phyloP scores from a whole-genome alignment of 2,113 vertebrate species.

The Cololabis saira region DNA sequence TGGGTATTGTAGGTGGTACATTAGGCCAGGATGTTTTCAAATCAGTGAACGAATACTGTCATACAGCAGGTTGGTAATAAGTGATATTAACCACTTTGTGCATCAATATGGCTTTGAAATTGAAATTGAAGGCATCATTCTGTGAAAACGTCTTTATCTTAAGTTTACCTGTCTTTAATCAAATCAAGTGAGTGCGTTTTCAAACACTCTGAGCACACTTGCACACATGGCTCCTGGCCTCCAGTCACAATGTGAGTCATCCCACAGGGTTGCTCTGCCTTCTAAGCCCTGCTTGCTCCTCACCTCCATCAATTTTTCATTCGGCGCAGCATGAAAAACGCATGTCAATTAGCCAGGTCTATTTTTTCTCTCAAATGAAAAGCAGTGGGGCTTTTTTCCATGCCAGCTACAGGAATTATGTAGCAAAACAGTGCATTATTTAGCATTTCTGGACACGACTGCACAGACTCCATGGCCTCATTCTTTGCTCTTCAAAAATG shows the following conservation, averaged over 20 bases:
- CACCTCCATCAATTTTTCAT: slow-evolving; percentile 75
- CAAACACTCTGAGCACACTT: slow-evolving; percentile 10
- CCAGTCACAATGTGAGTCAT: slow-evolving; percentile 44
- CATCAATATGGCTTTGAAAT: too few species aligned
- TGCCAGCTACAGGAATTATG: slow-evolving; percentile 36
- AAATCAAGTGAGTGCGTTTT: slow-evolving; percentile 4
- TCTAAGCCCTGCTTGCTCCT: slow-evolving; percentile 41
- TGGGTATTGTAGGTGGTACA: too few species aligned
- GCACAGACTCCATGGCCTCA: slow-evolving; percentile 33
- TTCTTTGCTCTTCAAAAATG: slow-evolving; percentile 16
- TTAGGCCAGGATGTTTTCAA: too few species aligned
- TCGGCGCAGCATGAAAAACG: slow-evolving; percentile 72
- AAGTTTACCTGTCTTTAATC: background rate
- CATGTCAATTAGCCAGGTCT: slow-evolving; percentile 76
- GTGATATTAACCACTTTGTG: too few species aligned
- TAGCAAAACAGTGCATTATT: slow-evolving; percentile 69
- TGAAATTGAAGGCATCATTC: too few species aligned
- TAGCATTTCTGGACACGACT: slow-evolving; percentile 56
- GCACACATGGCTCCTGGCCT: slow-evolving; percentile 3
- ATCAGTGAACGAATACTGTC: too few species aligned
- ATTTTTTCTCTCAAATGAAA: slow-evolving; percentile 56
- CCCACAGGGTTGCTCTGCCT: slow-evolving; percentile 35
- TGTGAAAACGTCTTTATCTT: too few species aligned
- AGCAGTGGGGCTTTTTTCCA: slow-evolving; percentile 46
- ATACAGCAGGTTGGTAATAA: too few species aligned